These are phyloP conservation scores for Sweltsa coloradensis DNA, from an alignment of 1,140 invertebrate species.

Conservation along the genomic window DNA sequence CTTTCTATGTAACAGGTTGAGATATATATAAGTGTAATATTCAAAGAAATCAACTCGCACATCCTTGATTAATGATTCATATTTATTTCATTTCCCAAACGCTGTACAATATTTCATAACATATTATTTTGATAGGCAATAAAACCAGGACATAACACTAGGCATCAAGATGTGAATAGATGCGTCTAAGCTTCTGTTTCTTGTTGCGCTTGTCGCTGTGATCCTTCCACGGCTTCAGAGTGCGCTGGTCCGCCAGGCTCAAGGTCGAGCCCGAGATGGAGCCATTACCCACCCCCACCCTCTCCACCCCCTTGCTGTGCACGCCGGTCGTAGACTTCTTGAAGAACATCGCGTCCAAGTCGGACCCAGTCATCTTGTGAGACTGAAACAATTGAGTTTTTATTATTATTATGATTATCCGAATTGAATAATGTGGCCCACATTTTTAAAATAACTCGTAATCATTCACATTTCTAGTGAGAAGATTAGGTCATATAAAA, in stretches of 20 bases:
- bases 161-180: slow-evolving; percentile 67
- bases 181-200: slow-evolving; percentile 69
- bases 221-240: slow-evolving; percentile 82
- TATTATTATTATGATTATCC: no score
- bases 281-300: slow-evolving; percentile 12
- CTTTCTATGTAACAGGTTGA: no score
- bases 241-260: slow-evolving; percentile 17
- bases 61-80: no score
- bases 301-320: slow-evolving; percentile 34
- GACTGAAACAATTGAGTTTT: slow-evolving; percentile 11
- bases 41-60: no score
- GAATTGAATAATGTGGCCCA: no score
- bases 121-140: no score
- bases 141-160: slow-evolving; percentile 31
- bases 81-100: no score
- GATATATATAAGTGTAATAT: no score
- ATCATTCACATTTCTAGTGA: no score
- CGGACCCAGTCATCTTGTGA: slow-evolving; percentile 6
- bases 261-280: slow-evolving; percentile 22
- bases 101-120: no score
- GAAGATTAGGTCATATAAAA: no score
- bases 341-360: slow-evolving; percentile 36
- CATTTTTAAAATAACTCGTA: no score
- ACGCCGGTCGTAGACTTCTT: slow-evolving; percentile 24
- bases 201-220: slow-evolving; percentile 66